Base-by-base conservation (phyloP, 2,797 vertebrate genomes). In the Amazona ochrocephala region DNA sequence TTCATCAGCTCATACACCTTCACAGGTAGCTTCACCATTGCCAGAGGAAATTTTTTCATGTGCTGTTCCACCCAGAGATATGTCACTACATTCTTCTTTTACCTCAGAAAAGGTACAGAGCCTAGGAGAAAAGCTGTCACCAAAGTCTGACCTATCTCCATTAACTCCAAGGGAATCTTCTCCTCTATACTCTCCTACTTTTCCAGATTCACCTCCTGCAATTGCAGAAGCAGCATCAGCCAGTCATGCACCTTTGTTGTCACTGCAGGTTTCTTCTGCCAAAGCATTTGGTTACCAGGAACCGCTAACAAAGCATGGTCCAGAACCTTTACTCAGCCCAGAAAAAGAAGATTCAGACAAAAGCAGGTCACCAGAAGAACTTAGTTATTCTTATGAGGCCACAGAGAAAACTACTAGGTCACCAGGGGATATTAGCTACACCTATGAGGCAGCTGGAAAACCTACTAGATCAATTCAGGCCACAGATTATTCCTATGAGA, bases 1-100 rank as follows among this genome's bases (percentile, higher is more conserved):
- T 90, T 99, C 99, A 47, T 99, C 99, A 77, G 98, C 98, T 93
- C 98, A 98, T 71, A 99, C 99, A 41, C 99, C 99, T 85, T 99
- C 98, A 94, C 99, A 99, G 95, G 97, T 98, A 89, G 88, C 97
- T 71, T 98, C 98, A 76, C 98, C 98, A 90, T 94, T 98, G 62
- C 98, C 98, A 84, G 98, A 98, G 7, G 98, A 98, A 78, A 92
- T 96, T 34, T 94, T 98, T 34, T 97, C 98, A 30, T 96, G 97
- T 72, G 96, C 96, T n/a, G 88, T 97, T 97, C 94, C 97, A 95
- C 98, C 98, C 81, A 97, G 94, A 96, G 97, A 98, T 29, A 96
- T 98, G 83, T 96, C 98, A 45, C 95, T 98, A 24, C 98, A 98
- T 95, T 97, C 98, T 96, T 96, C 98, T 70, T 98, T 98, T 87